Conservation (phyloP, 1,140 invertebrate genomes). For the Solen grandis region DNA sequence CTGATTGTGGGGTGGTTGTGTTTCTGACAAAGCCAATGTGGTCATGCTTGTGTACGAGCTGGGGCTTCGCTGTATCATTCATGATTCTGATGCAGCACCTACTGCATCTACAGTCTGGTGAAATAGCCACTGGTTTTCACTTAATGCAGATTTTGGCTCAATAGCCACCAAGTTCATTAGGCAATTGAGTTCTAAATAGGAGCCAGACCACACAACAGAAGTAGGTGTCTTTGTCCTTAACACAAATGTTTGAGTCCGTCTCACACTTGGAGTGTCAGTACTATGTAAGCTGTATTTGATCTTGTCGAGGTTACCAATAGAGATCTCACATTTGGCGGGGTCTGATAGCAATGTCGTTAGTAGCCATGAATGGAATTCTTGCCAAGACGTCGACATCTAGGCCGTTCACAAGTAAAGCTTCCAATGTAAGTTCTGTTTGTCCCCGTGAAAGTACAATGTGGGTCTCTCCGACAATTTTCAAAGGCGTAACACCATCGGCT, state of each 20-base stretch:
- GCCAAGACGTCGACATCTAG: slow-evolving; percentile 50
- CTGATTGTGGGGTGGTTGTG: too few species aligned
- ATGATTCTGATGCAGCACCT: slow-evolving; percentile 9
- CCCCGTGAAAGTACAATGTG: neutral
- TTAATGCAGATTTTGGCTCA: too few species aligned
- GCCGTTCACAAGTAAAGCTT: slow-evolving; percentile 46
- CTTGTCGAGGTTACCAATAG: neutral
- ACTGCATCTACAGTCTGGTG: slow-evolving; percentile 10
- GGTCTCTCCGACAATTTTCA: too few species aligned
- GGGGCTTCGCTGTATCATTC: slow-evolving; percentile 1
- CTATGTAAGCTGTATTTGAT: slow-evolving; percentile 3
- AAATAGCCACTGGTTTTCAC: slow-evolving; percentile 2
- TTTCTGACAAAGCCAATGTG: slow-evolving; percentile 34
- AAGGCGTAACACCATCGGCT: slow-evolving; percentile 54
- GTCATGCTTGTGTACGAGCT: neutral
- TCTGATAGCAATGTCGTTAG: too few species aligned
- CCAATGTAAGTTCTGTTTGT: slow-evolving; percentile 7
- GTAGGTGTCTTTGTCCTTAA: too few species aligned
- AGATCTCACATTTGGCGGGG: slow-evolving; percentile 1
- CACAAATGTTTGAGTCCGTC: too few species aligned
- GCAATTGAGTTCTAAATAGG: slow-evolving; percentile 25
- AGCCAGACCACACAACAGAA: slow-evolving; percentile 37
- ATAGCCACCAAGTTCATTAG: slow-evolving; percentile 19
- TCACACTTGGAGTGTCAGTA: too few species aligned
- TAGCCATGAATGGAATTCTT: slow-evolving; percentile 42